Base-by-base conservation (phyloP, 1,140 invertebrate genomes). In the Pararge aegeria region DNA sequence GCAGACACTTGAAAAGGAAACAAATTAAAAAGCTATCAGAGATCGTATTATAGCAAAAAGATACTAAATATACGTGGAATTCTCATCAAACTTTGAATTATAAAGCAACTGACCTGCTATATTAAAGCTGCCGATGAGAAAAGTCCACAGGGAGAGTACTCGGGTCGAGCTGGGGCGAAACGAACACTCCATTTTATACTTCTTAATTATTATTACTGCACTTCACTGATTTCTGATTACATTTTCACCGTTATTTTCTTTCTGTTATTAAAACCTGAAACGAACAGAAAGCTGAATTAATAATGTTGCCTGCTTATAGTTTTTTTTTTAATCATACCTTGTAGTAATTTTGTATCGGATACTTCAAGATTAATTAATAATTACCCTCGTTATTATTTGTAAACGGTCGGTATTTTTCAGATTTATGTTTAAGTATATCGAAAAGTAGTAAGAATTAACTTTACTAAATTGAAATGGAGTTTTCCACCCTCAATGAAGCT, bases 51-150 rank as follows among this genome's bases (percentile, higher is more conserved):
- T n/a, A n/a, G n/a, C n/a, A n/a, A n/a, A n/a, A n/a, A n/a, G n/a
- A n/a, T n/a, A n/a, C n/a, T n/a, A 10, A 34, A 10, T 40, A 40
- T 16, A 16, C 13, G 15, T 40, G 16, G 16, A 58, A 51, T 37
- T 37, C 19, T 48, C 52, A 48, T 44, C 40, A 34, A 60, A 48
- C 40, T 38, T 54, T 42, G 12, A 58, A 40, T 51, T 51, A 51
- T 34, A 51, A 60, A 77, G 13, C 42, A 46, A 46, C 70, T 64
- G 52, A 83, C 80, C 80, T 77, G 80, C 78, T 29, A 80, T 75
- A 64, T 83, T 83, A 40, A 83, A 77, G 62, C 75, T 78, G 40
- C 75, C 78, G 30, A 83, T 75, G 42, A 83, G 58, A 27, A 83
- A 58, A 0, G 78, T 83, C 80, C 80, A 83, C 24, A 83, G 62